These are phyloP conservation scores for Cranoglanis bouderius DNA, from an alignment of 2,113 vertebrate genomes.

Conservation along the genomic window DNA sequence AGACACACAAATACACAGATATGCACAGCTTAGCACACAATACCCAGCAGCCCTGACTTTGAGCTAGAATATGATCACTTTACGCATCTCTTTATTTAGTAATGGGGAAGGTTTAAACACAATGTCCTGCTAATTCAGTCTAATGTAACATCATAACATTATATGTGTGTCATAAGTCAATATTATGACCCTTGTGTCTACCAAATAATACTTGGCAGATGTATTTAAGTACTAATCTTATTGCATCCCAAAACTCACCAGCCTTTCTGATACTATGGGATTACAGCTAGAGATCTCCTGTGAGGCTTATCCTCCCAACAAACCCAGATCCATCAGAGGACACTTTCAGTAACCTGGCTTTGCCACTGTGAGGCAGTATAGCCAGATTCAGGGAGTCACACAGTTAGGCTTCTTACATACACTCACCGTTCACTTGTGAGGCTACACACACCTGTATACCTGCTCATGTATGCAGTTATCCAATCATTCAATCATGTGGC, in stretches of 20 bases:
- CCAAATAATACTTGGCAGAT: constrained; percentile 8
- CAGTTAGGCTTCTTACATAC: background rate
- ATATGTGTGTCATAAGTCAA: constrained; percentile 8
- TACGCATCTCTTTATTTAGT: background rate
- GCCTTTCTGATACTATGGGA: constrained; percentile 37
- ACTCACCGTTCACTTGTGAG: background rate
- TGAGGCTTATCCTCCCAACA: constrained; percentile 18
- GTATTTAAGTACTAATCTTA: constrained; percentile 9
- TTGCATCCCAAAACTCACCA: constrained; percentile 5
- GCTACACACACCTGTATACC: background rate
- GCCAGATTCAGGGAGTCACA: background rate
- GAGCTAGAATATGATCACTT: background rate
- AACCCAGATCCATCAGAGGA: constrained; percentile 4
- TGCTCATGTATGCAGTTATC: background rate
- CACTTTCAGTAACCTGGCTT: constrained; percentile 15
- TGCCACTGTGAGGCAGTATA: constrained; percentile 49
- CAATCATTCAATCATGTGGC: background rate
- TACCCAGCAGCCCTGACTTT: background rate
- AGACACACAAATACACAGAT: background rate
- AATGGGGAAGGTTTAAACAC: background rate
- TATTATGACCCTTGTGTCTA: constrained; percentile 10
- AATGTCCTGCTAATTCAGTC: constrained; percentile 1
- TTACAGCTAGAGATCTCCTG: constrained; percentile 36
- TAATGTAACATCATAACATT: background rate
- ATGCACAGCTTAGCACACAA: background rate